A percentile compares a stretch with the other conserved stretches of the same genome.
Evolutionary conservation across 2,888 invertebrate genomes (phyloP).

Genomic region (Strigamia transsilvanica): DNA sequence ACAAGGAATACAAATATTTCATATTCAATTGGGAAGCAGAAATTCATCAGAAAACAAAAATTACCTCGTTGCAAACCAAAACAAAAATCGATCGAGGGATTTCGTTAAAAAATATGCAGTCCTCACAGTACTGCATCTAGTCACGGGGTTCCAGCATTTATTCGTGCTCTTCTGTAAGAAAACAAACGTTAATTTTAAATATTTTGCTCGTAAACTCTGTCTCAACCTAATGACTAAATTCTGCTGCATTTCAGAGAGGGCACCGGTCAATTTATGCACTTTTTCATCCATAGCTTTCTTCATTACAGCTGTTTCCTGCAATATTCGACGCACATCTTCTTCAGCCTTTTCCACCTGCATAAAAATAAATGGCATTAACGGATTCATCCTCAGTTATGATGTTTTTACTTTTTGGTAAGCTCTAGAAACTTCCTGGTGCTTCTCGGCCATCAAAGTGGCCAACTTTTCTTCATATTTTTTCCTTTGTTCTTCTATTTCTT

Average conservation of each 20-base stretch:
- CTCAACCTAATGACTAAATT: constrained; percentile 39
- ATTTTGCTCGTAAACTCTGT: not conserved
- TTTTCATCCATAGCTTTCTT: constrained; percentile 53
- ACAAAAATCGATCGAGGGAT: not conserved
- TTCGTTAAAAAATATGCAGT: not conserved
- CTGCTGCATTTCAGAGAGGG: constrained; percentile 52
- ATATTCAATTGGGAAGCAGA: constrained; percentile 30
- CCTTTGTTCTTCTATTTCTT: constrained; percentile 51
- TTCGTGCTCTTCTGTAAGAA: constrained; percentile 31
- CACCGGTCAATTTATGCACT: constrained; percentile 50
- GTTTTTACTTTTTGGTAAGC: constrained; percentile 50
- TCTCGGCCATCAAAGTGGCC: not conserved
- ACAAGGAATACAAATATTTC: constrained; percentile 41
- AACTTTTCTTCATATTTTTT: constrained; percentile 52
- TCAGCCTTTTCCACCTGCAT: constrained; percentile 49
- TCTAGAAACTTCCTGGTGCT: constrained; percentile 44
- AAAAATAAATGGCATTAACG: not conserved
- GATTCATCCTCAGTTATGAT: too few relatives aligned
- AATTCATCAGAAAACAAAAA: not conserved
- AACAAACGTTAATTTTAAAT: not conserved
- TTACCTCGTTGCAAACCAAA: constrained; percentile 20
- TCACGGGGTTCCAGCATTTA: constrained; percentile 27
- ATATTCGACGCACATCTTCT: constrained; percentile 43
- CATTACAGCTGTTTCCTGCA: constrained; percentile 48
- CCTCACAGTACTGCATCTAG: not conserved